These are phyloP conservation scores for Pogonocichla stellata DNA, from an alignment of 2,113 vertebrate species.

Conservation along the genomic window DNA sequence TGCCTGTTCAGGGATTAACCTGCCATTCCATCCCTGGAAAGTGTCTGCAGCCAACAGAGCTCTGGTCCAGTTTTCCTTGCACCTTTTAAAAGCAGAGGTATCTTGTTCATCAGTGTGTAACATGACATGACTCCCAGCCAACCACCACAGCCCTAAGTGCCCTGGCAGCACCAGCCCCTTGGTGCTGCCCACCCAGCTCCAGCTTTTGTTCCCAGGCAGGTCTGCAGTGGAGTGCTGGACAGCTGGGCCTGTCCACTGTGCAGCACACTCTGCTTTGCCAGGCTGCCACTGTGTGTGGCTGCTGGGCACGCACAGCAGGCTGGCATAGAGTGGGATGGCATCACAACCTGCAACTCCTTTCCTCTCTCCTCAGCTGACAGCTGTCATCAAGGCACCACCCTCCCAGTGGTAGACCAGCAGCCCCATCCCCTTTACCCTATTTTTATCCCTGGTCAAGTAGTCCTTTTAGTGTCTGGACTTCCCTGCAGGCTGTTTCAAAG, in stretches of 20 bases:
- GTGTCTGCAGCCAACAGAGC: background rate
- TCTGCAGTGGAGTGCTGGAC: accelerated
- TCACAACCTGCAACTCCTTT: background rate
- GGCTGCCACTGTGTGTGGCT: background rate
- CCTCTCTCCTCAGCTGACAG: background rate
- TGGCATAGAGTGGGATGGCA: accelerated
- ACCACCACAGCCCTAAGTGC: background rate
- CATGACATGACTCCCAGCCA: background rate
- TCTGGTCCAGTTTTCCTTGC: background rate
- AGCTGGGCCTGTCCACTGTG: accelerated
- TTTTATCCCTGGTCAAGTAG: background rate
- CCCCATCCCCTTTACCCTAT: background rate
- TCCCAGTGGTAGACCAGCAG: background rate
- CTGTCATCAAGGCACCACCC: background rate
- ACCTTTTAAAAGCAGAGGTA: background rate
- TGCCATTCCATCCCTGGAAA: background rate
- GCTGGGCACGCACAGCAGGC: accelerated
- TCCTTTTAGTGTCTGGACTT: background rate
- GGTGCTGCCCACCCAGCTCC: background rate
- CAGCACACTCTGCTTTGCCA: accelerated
- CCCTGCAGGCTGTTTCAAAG: background rate
- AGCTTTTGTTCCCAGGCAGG: conserved; percentile 40
- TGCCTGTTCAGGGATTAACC: conserved; percentile 28
- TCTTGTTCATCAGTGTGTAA: background rate
- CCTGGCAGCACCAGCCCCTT: background rate